Percentiles rank a stretch among this genome's conserved stretches.
Evolutionary conservation across 2,888 invertebrate species (phyloP).

Genomic region (Boloria euphrosyne): DNA sequence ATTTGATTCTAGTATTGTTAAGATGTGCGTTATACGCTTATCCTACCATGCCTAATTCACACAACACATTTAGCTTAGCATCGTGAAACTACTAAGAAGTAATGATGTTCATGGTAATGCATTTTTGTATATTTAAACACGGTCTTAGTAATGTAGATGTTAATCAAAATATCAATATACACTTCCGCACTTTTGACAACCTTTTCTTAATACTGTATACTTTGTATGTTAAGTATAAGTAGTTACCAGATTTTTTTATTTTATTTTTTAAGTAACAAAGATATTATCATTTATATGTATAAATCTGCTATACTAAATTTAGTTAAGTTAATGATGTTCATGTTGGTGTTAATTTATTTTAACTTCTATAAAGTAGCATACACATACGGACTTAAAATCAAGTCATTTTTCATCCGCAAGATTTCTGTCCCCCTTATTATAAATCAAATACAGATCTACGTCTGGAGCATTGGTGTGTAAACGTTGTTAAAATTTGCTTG

Average conservation of each 20-base stretch:
- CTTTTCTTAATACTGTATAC: constrained; percentile 4
- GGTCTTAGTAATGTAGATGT: constrained; percentile 60
- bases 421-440: constrained; percentile 70
- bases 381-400: constrained; percentile 44
- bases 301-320: too few relatives aligned
- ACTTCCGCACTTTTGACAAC: constrained; percentile 73
- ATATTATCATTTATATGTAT: too few relatives aligned
- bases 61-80: constrained; percentile 77
- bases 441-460: constrained; percentile 79
- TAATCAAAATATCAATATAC: constrained; percentile 75
- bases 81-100: constrained; percentile 76
- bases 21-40: constrained; percentile 45
- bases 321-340: constrained; percentile 8
- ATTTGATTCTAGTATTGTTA: constrained; percentile 47
- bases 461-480: constrained; percentile 69
- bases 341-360: neutral
- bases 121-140: constrained; percentile 73
- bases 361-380: neutral
- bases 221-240: constrained; percentile 21
- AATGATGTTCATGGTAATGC: constrained; percentile 76
- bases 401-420: constrained; percentile 74
- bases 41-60: constrained; percentile 68
- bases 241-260: constrained; percentile 30
- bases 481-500: constrained; percentile 47
- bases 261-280: too few relatives aligned